Conservation (phyloP, 2,888 invertebrate species). For the Drosophila siamana region DNA sequence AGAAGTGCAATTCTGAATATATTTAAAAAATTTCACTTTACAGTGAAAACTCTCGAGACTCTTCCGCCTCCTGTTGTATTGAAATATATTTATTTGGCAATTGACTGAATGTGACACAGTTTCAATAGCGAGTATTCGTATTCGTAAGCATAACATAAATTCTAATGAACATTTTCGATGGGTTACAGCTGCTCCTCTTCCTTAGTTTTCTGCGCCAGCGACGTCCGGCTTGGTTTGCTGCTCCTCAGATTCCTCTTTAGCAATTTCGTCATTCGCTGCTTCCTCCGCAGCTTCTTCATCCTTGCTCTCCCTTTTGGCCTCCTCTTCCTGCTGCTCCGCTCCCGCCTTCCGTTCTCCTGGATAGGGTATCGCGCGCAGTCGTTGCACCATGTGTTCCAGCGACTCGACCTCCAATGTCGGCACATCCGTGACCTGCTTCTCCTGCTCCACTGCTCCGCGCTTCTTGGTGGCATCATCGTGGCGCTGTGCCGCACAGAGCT, state of each 20-base stretch:
- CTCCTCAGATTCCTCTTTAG: neutral
- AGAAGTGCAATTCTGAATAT: too few relatives aligned
- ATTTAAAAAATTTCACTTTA: too few relatives aligned
- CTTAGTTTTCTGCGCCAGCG: too few relatives aligned
- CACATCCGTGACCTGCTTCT: conserved; percentile 10
- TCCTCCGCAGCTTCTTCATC: neutral
- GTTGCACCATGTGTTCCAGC: conserved; percentile 81
- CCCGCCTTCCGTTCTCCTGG: conserved; percentile 51
- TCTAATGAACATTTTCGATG: conserved; percentile 62
- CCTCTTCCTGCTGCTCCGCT: neutral
- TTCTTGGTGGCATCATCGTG: conserved; percentile 58
- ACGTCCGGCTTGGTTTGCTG: neutral
- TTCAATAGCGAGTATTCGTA: conserved; percentile 50
- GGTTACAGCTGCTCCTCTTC: neutral
- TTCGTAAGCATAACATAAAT: conserved; percentile 12
- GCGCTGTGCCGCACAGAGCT: conserved; percentile 74
- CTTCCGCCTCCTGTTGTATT: too few relatives aligned
- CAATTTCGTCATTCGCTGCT: neutral
- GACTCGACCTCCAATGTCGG: conserved; percentile 45
- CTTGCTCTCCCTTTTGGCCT: neutral
- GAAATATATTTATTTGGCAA: conserved; percentile 18
- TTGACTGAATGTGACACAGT: neutral
- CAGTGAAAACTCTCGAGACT: too few relatives aligned
- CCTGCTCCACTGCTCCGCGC: conserved; percentile 38
- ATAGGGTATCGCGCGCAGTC: conserved; percentile 79